phyloP scores from a whole-genome alignment of 2,797 vertebrate species.

The Oreochromis grahami region DNA sequence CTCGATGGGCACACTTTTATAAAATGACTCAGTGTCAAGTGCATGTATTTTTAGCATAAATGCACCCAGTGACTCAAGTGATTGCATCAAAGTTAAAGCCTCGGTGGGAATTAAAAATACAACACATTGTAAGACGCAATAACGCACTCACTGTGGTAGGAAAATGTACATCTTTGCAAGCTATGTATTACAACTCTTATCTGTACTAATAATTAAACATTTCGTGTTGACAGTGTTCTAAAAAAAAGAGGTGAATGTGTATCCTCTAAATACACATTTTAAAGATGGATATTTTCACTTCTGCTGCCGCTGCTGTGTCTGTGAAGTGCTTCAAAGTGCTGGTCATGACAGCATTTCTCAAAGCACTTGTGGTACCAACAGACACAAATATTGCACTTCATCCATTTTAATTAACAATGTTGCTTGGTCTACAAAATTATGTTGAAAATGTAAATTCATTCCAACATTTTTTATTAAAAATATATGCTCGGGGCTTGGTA shows the following conservation, averaged over 20 bases:
- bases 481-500: conserved; percentile 28
- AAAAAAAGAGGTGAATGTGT: not conserved
- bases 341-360: conserved; percentile 4
- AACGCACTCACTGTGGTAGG: not conserved
- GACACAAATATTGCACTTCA: conserved; percentile 17
- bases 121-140: conserved; percentile 1
- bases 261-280: not conserved
- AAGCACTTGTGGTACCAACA: not conserved
- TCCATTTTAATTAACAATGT: conserved; percentile 50
- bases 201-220: not conserved
- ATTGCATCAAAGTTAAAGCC: conserved; percentile 4
- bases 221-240: not conserved
- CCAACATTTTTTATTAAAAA: conserved; percentile 47
- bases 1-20: conserved; percentile 28
- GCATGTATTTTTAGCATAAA: conserved; percentile 44
- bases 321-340: not conserved
- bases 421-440: conserved; percentile 29
- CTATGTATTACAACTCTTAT: not conserved
- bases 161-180: not conserved
- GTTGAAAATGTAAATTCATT: conserved; percentile 35
- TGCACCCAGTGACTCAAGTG: conserved; percentile 1
- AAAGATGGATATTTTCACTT: not conserved
- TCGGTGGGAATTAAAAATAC: conserved; percentile 1
- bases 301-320: not conserved
- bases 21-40: conserved; percentile 29